A percentile compares a stretch with the other conserved stretches of the same genome.
phyloP scores from a whole-genome alignment of 2,888 invertebrate species.

The Lypha dubia region DNA sequence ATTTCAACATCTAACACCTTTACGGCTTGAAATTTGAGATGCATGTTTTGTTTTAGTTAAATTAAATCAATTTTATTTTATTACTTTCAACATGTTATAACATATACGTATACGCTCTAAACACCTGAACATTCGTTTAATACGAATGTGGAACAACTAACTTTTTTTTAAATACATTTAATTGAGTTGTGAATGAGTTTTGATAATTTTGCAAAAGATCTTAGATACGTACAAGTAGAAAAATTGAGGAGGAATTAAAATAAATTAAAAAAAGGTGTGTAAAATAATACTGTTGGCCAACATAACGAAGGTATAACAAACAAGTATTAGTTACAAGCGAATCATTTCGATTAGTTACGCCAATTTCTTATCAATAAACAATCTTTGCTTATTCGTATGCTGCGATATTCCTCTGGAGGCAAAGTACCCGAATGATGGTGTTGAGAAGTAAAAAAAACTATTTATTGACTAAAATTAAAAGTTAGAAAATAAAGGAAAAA shows the following conservation, averaged over 20 bases:
- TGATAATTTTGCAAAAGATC: slow-evolving; percentile 59
- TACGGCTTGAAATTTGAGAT: slow-evolving; percentile 47
- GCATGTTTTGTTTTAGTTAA: slow-evolving; percentile 16
- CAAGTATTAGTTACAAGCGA: slow-evolving; percentile 67
- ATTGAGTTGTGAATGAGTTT: slow-evolving; percentile 59
- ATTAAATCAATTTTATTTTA: slow-evolving; percentile 13
- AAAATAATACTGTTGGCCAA: slow-evolving; percentile 26
- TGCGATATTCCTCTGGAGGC: slow-evolving; percentile 55
- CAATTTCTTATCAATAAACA: slow-evolving; percentile 70
- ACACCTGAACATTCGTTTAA: slow-evolving; percentile 37
- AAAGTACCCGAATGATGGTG: slow-evolving; percentile 35
- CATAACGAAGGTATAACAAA: slow-evolving; percentile 28
- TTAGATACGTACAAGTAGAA: neutral
- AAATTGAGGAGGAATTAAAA: slow-evolving; percentile 8
- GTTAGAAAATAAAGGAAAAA: slow-evolving; percentile 25
- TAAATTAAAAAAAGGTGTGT: neutral
- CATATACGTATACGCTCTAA: too few relatives aligned
- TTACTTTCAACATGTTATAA: neutral
- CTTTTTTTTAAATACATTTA: slow-evolving; percentile 14
- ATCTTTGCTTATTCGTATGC: slow-evolving; percentile 39
- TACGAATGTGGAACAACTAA: slow-evolving; percentile 27
- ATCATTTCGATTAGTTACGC: slow-evolving; percentile 70
- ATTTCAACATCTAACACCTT: slow-evolving; percentile 61
- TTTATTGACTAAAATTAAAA: slow-evolving; percentile 36
- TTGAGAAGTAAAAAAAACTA: slow-evolving; percentile 11